Base-by-base conservation (phyloP, 2,797 vertebrate species). In the Muscicapa striata region DNA sequence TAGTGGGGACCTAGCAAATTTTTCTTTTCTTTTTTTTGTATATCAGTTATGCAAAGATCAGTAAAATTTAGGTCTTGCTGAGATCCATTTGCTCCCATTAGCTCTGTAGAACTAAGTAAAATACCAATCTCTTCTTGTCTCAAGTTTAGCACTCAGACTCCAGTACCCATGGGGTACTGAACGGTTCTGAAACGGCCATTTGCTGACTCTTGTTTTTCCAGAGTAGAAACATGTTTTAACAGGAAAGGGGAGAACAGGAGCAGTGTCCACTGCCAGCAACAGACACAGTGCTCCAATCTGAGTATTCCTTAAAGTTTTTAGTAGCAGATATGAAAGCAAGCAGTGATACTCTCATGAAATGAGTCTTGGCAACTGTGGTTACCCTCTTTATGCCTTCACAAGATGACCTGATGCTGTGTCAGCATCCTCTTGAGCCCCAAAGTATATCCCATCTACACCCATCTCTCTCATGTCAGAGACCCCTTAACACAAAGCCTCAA, bases 181-280 rank as follows among this genome's bases (percentile, higher is more conserved):
- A 76, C 41, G 84, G 51, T 62, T 90, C 49, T 55, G 57, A 79
- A 95, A 84, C 84, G 73, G 54, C 52, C 52, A 82, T 72, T 86
- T 95, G 79, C 78, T 66, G 80, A 86, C 17, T 87, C 61, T 46
- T 57, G 24, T 67, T 95, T 79, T 94, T 84, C 67, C 62, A 90
- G 89, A 87, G 36, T 15, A 90, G 36, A 93, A 95, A 70, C 21
- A 38, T 41, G 32, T 89, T 95, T 95, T 80, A 87, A 45, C 5
- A 72, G 77, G 74, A 78, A 84, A 77, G 51, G 41, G 89, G 74
- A 85, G 46, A 95, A 90, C 11, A 61, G 80, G 88, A 97, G 87
- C 89, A 89, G 90, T 36, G 87, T 95, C 97, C 87, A 88, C 89
- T 94, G 97, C 98, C 97, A 97, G 98, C 98, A 98, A 97, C 45